These are phyloP conservation scores for Axinella damicornis DNA, from an alignment of 37 sponge, comb jelly and placozoan species.

Conservation along the genomic window DNA sequence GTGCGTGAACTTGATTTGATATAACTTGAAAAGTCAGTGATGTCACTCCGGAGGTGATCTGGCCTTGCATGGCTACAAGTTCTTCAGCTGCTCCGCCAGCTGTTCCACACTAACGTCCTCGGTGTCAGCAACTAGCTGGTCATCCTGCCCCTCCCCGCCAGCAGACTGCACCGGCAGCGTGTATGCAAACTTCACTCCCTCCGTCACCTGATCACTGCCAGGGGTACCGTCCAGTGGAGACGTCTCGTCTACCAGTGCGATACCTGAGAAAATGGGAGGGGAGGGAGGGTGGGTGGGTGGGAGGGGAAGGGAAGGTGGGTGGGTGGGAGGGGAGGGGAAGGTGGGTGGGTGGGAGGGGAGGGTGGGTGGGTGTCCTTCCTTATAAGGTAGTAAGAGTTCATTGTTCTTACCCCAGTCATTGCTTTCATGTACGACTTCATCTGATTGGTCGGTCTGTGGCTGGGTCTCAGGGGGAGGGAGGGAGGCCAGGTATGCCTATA, in stretches of 20 bases:
- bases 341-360: background rate
- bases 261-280: no score
- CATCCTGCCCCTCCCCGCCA: no score
- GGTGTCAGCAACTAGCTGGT: no score
- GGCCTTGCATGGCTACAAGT: no score
- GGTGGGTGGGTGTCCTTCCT: background rate
- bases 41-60: no score
- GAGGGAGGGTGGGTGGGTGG: no score
- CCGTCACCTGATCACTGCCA: constrained; percentile 6
- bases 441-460: constrained; percentile 7
- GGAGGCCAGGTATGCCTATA: constrained; percentile 19
- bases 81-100: no score
- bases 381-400: background rate
- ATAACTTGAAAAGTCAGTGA: no score
- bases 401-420: constrained; percentile 89
- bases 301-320: no score
- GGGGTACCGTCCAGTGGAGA: background rate
- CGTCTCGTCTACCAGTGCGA: no score
- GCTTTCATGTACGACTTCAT: constrained; percentile 74
- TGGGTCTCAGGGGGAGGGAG: constrained; percentile 16
- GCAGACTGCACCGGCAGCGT: background rate
- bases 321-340: background rate
- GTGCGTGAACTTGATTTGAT: no score
- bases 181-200: constrained; percentile 74
- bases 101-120: no score